phyloP scores from a whole-genome alignment of 2,113 vertebrate genomes.

The Aramus guarauna region DNA sequence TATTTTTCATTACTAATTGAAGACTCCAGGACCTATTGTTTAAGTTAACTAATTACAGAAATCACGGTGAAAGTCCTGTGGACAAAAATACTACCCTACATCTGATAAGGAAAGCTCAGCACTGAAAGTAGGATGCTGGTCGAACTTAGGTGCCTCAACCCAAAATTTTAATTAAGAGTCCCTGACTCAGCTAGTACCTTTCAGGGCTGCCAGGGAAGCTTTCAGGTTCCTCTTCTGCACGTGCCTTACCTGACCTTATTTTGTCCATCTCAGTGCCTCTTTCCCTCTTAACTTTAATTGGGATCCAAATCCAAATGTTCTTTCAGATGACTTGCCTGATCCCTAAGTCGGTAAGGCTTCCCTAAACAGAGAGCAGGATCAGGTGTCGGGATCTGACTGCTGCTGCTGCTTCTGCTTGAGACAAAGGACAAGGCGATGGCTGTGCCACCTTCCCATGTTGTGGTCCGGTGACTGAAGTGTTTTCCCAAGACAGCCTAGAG shows the following conservation, averaged over 20 bases:
- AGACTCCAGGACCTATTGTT: neutral
- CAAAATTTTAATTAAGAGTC: neutral
- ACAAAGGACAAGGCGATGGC: neutral
- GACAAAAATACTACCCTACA: neutral
- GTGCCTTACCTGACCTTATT: neutral
- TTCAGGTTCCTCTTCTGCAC: neutral
- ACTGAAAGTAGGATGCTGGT: neutral
- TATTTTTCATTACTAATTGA: neutral
- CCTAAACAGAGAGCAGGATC: neutral
- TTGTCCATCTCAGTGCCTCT: neutral
- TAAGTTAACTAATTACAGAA: neutral
- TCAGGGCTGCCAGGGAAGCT: neutral
- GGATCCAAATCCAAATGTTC: neutral
- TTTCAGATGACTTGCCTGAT: neutral
- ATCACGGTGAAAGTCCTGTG: neutral
- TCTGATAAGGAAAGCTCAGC: neutral
- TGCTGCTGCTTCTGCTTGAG: neutral
- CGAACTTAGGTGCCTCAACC: neutral
- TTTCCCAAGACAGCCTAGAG: neutral
- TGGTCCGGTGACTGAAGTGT: neutral
- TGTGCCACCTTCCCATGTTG: neutral
- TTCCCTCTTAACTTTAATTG: neutral
- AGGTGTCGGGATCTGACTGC: neutral
- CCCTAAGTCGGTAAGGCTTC: neutral
- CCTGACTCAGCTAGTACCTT: neutral